Percentiles rank a stretch among this genome's conserved stretches.
These are phyloP conservation scores for Hylomyscus alleni DNA, from an alignment of 2,797 vertebrate genomes.

Conservation along the genomic window DNA sequence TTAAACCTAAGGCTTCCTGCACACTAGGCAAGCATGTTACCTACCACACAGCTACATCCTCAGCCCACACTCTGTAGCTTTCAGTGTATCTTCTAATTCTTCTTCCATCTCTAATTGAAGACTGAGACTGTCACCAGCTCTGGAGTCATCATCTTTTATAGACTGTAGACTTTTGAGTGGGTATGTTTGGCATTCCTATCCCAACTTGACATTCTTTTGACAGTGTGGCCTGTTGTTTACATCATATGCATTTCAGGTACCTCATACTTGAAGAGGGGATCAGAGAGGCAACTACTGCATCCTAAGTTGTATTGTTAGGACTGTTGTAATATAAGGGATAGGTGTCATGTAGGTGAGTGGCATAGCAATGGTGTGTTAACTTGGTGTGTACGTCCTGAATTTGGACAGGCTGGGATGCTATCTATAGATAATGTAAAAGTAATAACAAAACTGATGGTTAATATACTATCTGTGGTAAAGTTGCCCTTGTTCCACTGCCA, in stretches of 20 bases:
- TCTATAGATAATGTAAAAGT: not conserved
- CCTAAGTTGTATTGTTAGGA: not conserved
- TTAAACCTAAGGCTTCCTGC: not conserved
- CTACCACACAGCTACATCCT: not conserved
- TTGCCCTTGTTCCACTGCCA: not conserved
- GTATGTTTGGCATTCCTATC: not conserved
- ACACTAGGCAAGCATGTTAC: not conserved
- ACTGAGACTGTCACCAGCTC: not conserved
- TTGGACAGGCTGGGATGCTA: not conserved
- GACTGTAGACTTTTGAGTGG: not conserved
- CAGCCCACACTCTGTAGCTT: not conserved
- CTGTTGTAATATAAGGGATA: not conserved
- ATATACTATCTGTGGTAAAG: not conserved
- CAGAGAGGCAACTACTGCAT: not conserved
- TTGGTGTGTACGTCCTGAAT: not conserved
- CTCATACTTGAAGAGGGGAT: not conserved
- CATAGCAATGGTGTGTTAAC: too few relatives aligned
- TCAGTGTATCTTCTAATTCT: not conserved
- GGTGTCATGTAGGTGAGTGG: not conserved
- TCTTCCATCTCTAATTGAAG: not conserved
- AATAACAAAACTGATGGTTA: not conserved
- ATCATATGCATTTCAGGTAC: not conserved
- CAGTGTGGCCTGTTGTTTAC: not conserved
- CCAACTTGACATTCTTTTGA: not conserved
- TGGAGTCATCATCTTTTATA: not conserved